These are phyloP conservation scores for Mongoloraphidia duomilia DNA, from an alignment of 2,888 invertebrate genomes.

Conservation along the genomic window DNA sequence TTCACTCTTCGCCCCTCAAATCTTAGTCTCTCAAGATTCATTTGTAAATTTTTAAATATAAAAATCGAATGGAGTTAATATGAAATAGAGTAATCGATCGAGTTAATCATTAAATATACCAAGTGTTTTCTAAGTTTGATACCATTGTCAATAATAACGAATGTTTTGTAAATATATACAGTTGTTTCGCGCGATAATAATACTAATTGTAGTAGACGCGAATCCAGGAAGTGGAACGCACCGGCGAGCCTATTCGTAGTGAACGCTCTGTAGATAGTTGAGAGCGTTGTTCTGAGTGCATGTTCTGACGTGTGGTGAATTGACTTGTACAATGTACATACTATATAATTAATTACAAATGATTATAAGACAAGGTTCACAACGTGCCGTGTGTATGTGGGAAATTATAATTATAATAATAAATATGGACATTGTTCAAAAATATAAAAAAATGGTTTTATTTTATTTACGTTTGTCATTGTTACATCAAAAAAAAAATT, in stretches of 20 bases:
- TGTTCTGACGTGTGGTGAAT: constrained; percentile 16
- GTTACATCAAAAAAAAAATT: no score
- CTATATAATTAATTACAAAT: constrained; percentile 43
- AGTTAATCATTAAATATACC: no score
- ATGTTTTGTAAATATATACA: no score
- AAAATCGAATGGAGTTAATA: no score
- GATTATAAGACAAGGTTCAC: constrained; percentile 78
- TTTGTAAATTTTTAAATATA: no score
- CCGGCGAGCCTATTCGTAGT: constrained; percentile 44
- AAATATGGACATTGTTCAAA: constrained; percentile 73
- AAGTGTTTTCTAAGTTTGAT: no score
- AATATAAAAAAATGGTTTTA: constrained; percentile 38
- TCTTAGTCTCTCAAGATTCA: no score
- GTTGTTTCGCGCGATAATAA: constrained; percentile 19
- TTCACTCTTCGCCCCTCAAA: no score
- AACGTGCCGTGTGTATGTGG: constrained; percentile 84
- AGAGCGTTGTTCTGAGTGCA: no score
- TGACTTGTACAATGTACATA: constrained; percentile 56
- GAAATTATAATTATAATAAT: constrained; percentile 54
- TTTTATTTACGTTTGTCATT: constrained; percentile 4
- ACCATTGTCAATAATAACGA: no score
- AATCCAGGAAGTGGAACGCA: constrained; percentile 37
- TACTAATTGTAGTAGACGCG: constrained; percentile 38
- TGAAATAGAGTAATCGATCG: no score
- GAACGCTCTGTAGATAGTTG: constrained; percentile 21